Evolutionary conservation across 1,140 invertebrate species (phyloP).

Genomic region (Saccostrea cuccullata): DNA sequence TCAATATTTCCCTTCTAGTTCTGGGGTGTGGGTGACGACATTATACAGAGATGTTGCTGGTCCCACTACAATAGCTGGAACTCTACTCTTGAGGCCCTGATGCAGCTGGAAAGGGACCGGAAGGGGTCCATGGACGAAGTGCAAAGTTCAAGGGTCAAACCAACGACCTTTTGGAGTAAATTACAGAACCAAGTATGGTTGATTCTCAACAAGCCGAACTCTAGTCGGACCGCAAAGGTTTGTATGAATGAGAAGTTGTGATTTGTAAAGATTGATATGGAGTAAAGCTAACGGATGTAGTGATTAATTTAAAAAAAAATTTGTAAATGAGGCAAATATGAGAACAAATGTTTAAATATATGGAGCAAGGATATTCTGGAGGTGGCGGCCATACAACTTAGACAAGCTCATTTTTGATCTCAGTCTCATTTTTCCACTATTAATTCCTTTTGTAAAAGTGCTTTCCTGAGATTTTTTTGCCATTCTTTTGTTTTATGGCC

Average conservation of each 20-base stretch:
- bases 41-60: slow-evolving; percentile 70
- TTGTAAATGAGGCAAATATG: too few species aligned
- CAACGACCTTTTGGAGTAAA: slow-evolving; percentile 31
- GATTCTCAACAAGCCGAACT: slow-evolving; percentile 58
- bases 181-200: slow-evolving; percentile 44
- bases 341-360: too few species aligned
- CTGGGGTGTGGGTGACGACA: slow-evolving; percentile 65
- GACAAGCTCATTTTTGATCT: too few species aligned
- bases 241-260: not conserved
- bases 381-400: too few species aligned
- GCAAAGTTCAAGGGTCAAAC: not conserved
- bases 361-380: too few species aligned
- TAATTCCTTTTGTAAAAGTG: too few species aligned
- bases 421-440: too few species aligned
- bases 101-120: slow-evolving; percentile 62
- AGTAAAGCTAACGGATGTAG: too few species aligned
- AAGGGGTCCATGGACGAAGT: slow-evolving; percentile 51
- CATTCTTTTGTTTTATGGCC: too few species aligned
- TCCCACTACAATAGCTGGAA: slow-evolving; percentile 65
- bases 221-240: slow-evolving; percentile 58
- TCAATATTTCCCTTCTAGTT: slow-evolving; percentile 43
- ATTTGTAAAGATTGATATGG: too few species aligned
- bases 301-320: too few species aligned
- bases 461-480: too few species aligned
- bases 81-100: slow-evolving; percentile 58